Conservation (phyloP, 30 jellyfish, hydroid and myxozoan genomes). For the Pelagia noctiluca region DNA sequence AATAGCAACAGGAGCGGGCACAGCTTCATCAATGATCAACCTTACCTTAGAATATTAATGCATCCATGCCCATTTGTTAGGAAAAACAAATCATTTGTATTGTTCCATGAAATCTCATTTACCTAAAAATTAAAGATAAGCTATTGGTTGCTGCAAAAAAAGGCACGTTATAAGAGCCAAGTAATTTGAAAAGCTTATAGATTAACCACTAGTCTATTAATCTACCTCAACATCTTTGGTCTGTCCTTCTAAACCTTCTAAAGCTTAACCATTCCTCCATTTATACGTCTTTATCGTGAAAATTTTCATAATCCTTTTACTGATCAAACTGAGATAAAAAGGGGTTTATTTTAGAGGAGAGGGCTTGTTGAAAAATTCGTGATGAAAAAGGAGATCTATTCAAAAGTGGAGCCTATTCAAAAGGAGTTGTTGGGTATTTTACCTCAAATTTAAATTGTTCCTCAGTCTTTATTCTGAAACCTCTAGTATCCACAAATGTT, state of each 20-base stretch:
- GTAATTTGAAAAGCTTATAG: no score
- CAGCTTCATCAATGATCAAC: not conserved
- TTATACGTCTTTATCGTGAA: no score
- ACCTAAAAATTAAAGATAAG: slow-evolving; percentile 75
- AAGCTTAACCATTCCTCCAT: no score
- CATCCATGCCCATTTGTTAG: slow-evolving; percentile 98
- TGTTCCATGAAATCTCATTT: slow-evolving; percentile 98
- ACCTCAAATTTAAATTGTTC: slow-evolving; percentile 98
- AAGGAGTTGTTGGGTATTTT: not conserved
- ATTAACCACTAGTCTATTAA: no score
- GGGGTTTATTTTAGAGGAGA: no score
- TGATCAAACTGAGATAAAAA: no score
- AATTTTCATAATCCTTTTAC: no score
- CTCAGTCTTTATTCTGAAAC: slow-evolving; percentile 84
- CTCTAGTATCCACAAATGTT: slow-evolving; percentile 92
- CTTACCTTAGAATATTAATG: slow-evolving; percentile 85
- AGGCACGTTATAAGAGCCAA: no score
- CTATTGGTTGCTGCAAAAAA: no score
- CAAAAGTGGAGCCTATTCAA: not conserved
- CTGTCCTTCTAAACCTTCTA: no score
- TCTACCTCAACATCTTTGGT: no score
- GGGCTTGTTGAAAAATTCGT: no score
- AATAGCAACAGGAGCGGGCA: not conserved
- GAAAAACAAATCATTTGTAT: slow-evolving; percentile 88
- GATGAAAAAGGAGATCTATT: not conserved